These are phyloP conservation scores for Archivesica marissinica DNA, from an alignment of 1,140 invertebrate species.

Conservation along the genomic window DNA sequence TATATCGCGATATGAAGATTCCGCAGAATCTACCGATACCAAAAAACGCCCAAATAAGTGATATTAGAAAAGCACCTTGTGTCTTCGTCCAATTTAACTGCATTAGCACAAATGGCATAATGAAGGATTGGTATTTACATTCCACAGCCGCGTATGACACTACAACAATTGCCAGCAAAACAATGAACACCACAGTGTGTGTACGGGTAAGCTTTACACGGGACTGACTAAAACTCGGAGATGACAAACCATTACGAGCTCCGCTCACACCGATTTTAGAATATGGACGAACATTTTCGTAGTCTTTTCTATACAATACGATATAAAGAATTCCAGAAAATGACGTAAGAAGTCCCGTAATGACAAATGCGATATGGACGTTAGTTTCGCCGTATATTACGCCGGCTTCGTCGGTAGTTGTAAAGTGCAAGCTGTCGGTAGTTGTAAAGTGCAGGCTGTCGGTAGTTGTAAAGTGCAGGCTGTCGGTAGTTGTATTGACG, in stretches of 20 bases:
- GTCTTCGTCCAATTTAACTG: constrained; percentile 60
- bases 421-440: neutral
- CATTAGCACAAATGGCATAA: constrained; percentile 45
- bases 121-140: constrained; percentile 55
- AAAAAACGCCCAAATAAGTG: constrained; percentile 58
- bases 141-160: constrained; percentile 32
- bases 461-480: neutral
- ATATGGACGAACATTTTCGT: constrained; percentile 20
- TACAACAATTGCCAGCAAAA: constrained; percentile 36
- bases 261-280: neutral
- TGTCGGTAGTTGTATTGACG: neutral
- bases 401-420: neutral
- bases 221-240: neutral
- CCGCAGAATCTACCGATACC: constrained; percentile 48
- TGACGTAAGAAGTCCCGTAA: constrained; percentile 42
- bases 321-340: constrained; percentile 25
- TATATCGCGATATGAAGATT: constrained; percentile 35
- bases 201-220: constrained; percentile 1
- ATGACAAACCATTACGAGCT: neutral
- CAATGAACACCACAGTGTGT: constrained; percentile 18
- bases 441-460: neutral
- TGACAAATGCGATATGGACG: constrained; percentile 44
- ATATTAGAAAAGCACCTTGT: constrained; percentile 48
- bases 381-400: neutral
- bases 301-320: neutral